Percentiles rank a stretch among this genome's conserved stretches.
These are phyloP conservation scores for Helarctos malayanus DNA, from an alignment of 2,797 vertebrate genomes.

Conservation along the genomic window DNA sequence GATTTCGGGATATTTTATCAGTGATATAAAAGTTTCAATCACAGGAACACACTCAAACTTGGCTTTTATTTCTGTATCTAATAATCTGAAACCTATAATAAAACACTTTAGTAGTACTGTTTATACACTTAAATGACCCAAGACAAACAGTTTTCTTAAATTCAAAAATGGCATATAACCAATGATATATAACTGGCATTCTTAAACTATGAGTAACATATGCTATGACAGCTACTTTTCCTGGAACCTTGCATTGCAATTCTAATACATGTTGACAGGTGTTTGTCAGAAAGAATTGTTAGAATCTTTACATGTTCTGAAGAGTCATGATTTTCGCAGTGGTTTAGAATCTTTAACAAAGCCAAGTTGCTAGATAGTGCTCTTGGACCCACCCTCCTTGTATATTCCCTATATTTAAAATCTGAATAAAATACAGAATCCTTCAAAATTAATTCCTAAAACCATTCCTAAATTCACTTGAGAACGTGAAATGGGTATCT, in stretches of 20 bases:
- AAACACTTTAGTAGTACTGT: conserved; percentile 44
- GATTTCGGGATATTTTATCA: conserved; percentile 41
- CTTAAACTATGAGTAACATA: conserved; percentile 45
- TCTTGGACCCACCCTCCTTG: not conserved
- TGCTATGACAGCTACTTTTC: not conserved
- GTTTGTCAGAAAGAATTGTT: not conserved
- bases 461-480: not conserved
- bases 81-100: conserved; percentile 38
- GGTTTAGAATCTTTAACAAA: conserved; percentile 42
- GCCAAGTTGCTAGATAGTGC: not conserved
- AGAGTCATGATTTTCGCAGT: not conserved
- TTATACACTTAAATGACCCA: conserved; percentile 15
- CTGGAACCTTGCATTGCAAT: conserved; percentile 15
- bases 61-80: conserved; percentile 54
- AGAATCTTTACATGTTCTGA: not conserved
- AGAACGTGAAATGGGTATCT: not conserved
- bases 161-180: not conserved
- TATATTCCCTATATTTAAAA: conserved; percentile 44
- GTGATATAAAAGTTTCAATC: conserved; percentile 50
- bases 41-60: conserved; percentile 50
- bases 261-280: not conserved
- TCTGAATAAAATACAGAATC: conserved; percentile 5
- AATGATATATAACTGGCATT: not conserved
- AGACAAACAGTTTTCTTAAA: conserved; percentile 43
- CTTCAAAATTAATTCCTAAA: conserved; percentile 56